These are phyloP conservation scores for Drosophila testacea DNA, from an alignment of 2,888 invertebrate species.

Conservation along the genomic window DNA sequence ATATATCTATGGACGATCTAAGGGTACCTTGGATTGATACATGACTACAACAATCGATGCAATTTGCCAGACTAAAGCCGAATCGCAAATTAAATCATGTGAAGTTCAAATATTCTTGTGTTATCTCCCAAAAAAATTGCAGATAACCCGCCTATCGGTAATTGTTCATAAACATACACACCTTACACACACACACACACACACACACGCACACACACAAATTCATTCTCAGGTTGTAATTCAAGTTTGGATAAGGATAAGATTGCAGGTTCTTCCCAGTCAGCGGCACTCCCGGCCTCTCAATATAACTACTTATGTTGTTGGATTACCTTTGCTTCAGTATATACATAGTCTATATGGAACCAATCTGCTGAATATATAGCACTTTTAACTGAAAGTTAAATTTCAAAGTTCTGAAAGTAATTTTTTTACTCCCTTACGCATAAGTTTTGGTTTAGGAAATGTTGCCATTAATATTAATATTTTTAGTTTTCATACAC, in stretches of 20 bases:
- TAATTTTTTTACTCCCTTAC: too few species aligned
- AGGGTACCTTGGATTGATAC: constrained; percentile 65
- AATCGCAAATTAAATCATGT: constrained; percentile 42
- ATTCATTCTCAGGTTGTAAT: constrained; percentile 33
- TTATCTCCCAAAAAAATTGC: constrained; percentile 50
- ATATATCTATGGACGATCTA: not conserved
- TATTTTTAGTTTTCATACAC: too few species aligned
- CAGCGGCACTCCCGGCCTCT: constrained; percentile 1
- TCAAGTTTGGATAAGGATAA: constrained; percentile 63
- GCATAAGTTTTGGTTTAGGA: too few species aligned
- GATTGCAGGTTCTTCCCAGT: constrained; percentile 55
- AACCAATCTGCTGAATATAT: too few species aligned
- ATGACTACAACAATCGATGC: constrained; percentile 29
- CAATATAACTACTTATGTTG: not conserved
- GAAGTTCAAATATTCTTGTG: constrained; percentile 28
- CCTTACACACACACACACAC: constrained; percentile 5
- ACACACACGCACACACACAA: constrained; percentile 12
- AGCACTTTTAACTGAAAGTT: too few species aligned
- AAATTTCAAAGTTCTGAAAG: too few species aligned
- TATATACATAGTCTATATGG: too few species aligned
- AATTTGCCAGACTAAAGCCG: constrained; percentile 41
- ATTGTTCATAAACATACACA: constrained; percentile 39
- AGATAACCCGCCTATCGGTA: constrained; percentile 64
- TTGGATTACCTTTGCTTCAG: too few species aligned
- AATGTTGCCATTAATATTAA: too few species aligned